phyloP scores from a whole-genome alignment of 2,888 invertebrate genomes.

The Heliconius ethilla region DNA sequence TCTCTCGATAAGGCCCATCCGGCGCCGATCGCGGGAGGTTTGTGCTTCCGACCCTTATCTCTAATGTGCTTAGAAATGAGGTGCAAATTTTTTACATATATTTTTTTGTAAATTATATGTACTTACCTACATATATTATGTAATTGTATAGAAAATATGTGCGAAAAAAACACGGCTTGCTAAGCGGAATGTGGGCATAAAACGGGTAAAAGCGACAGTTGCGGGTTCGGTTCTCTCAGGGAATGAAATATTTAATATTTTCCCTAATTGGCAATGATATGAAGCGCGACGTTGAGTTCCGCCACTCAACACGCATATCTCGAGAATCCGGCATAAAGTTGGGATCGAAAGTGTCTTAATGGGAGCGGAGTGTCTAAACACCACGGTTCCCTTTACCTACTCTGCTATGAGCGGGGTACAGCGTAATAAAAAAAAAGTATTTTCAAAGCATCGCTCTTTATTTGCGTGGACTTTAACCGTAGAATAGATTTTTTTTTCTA shows the following conservation, averaged over 20 bases:
- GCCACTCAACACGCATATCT: too few species aligned
- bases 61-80: slow-evolving; percentile 26
- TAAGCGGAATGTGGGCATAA: too few species aligned
- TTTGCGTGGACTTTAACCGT: too few species aligned
- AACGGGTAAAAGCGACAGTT: background rate
- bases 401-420: background rate
- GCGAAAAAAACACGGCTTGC: too few species aligned
- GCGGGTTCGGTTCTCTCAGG: background rate
- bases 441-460: too few species aligned
- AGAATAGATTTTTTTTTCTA: too few species aligned
- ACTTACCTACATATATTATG: too few species aligned
- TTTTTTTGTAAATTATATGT: too few species aligned
- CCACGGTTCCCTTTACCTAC: background rate
- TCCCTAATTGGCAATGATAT: too few species aligned
- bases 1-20: slow-evolving; percentile 37
- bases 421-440: background rate
- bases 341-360: background rate
- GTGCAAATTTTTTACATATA: slow-evolving; percentile 5
- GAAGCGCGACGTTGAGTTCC: too few species aligned
- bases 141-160: background rate
- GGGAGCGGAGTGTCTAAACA: background rate
- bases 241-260: background rate
- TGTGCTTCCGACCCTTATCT: slow-evolving; percentile 34
- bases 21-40: slow-evolving; percentile 27
- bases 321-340: background rate